phyloP scores from a whole-genome alignment of 2,888 invertebrate species.

The Drymonia ruficornis region DNA sequence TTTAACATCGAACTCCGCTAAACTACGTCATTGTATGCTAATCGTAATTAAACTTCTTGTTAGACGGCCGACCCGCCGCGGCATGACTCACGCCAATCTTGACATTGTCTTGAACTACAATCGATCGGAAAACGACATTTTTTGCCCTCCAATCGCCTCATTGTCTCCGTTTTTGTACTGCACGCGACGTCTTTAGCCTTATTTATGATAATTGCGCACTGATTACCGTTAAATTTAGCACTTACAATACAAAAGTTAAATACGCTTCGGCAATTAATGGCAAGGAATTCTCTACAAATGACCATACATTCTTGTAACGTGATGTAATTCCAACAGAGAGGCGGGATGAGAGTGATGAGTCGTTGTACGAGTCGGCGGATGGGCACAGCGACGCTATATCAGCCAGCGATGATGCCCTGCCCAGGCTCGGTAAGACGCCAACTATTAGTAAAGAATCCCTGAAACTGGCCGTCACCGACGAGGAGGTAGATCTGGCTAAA shows the following conservation, averaged over 20 bases:
- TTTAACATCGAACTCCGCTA: conserved; percentile 24
- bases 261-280: conserved; percentile 38
- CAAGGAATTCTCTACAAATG: conserved; percentile 43
- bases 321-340: conserved; percentile 63
- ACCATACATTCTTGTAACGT: conserved; percentile 23
- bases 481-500: conserved; percentile 66
- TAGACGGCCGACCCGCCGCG: conserved; percentile 23
- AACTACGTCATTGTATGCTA: conserved; percentile 47
- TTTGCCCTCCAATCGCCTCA: conserved; percentile 38
- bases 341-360: conserved; percentile 80
- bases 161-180: conserved; percentile 47
- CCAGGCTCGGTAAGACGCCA: conserved; percentile 70
- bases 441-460: conserved; percentile 79
- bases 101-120: conserved; percentile 40
- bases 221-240: conserved; percentile 30
- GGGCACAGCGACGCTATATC: conserved; percentile 77
- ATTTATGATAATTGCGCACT: conserved; percentile 28
- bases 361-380: conserved; percentile 78
- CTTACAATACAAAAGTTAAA: conserved; percentile 25
- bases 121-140: conserved; percentile 43
- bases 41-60: conserved; percentile 38
- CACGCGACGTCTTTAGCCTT: conserved; percentile 29
- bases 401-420: conserved; percentile 73
- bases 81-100: conserved; percentile 43
- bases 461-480: conserved; percentile 76